These are phyloP conservation scores for Probosciger aterrimus DNA, from an alignment of 2,113 vertebrate species.

Conservation along the genomic window DNA sequence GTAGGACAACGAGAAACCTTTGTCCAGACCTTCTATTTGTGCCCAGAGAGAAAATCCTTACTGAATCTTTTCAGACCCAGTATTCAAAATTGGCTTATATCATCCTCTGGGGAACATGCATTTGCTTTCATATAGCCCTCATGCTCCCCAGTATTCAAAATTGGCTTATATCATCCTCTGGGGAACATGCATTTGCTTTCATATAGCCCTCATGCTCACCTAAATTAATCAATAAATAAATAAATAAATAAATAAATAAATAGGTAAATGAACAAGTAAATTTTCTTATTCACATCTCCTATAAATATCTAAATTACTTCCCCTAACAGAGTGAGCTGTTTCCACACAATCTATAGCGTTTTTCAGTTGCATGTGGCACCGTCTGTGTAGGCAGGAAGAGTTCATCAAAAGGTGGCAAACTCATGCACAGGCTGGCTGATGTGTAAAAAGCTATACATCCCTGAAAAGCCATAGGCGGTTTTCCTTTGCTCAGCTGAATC, in stretches of 20 bases:
- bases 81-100: neutral
- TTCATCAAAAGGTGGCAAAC: conserved; percentile 25
- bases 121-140: neutral
- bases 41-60: neutral
- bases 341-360: neutral
- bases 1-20: neutral
- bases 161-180: too few species aligned
- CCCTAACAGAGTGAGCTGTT: neutral
- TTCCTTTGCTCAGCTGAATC: neutral
- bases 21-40: neutral
- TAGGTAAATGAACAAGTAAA: neutral
- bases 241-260: neutral
- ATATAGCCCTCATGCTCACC: too few species aligned
- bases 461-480: neutral
- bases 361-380: neutral
- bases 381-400: neutral
- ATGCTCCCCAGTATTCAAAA: neutral
- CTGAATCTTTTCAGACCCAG: neutral
- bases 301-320: neutral
- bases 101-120: neutral
- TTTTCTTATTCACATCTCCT: neutral
- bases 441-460: neutral
- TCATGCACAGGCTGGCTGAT: neutral
- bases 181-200: too few species aligned
- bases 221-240: too few species aligned